phyloP scores from a whole-genome alignment of 2,797 vertebrate species.

The Hypotaenidia okinawae region DNA sequence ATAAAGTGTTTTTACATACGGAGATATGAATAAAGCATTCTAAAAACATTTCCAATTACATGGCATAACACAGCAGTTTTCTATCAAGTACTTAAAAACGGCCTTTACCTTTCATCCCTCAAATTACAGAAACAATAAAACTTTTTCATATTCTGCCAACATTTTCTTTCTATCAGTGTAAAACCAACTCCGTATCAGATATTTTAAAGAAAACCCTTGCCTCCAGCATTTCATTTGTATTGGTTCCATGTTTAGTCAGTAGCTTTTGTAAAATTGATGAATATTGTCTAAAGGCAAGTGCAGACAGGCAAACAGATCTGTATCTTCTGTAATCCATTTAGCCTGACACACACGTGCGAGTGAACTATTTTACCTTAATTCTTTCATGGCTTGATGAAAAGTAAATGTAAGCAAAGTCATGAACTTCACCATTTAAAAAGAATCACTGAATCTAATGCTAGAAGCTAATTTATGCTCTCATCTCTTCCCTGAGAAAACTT shows the following conservation, averaged over 20 bases:
- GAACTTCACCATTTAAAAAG: constrained; percentile 68
- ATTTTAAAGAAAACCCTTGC: constrained; percentile 55
- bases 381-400: constrained; percentile 80
- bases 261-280: constrained; percentile 81
- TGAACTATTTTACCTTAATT: constrained; percentile 68
- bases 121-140: constrained; percentile 1
- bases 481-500: constrained; percentile 53
- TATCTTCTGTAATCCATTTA: constrained; percentile 87
- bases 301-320: constrained; percentile 82
- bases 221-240: constrained; percentile 68
- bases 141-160: constrained; percentile 61
- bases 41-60: constrained; percentile 17
- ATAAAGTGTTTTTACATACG: not conserved
- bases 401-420: constrained; percentile 65
- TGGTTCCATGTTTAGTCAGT: constrained; percentile 68
- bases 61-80: not conserved
- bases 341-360: constrained; percentile 64
- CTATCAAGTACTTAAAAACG: not conserved
- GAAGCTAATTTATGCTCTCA: constrained; percentile 64
- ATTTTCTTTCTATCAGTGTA: constrained; percentile 25
- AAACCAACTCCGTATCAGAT: constrained; percentile 53
- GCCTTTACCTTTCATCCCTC: constrained; percentile 40
- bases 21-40: not conserved
- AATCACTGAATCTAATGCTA: constrained; percentile 58
- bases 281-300: constrained; percentile 84